Conservation (phyloP, 2,888 invertebrate species). For the Cosmopolites sordidus region DNA sequence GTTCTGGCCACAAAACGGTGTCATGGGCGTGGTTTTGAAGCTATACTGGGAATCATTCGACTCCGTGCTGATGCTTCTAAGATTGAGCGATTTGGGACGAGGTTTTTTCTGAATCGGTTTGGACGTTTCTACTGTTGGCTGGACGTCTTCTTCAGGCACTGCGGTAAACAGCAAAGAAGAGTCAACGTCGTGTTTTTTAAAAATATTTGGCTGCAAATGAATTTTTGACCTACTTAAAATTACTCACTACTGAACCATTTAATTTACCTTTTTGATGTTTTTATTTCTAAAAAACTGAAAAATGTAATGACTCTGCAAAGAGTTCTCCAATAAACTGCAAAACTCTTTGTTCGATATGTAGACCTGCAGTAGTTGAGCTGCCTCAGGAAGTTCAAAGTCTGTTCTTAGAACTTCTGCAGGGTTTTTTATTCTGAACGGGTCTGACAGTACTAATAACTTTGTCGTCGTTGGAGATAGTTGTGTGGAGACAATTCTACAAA, state of each 20-base stretch:
- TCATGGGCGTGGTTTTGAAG: conserved; percentile 25
- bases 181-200: not conserved
- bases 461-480: conserved; percentile 71
- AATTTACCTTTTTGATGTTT: conserved; percentile 36
- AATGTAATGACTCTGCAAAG: conserved; percentile 47
- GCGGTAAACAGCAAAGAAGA: conserved; percentile 63
- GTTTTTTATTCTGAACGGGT: conserved; percentile 78
- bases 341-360: conserved; percentile 67
- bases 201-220: not conserved
- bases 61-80: conserved; percentile 42
- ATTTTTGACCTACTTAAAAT: too few relatives aligned
- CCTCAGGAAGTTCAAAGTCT: conserved; percentile 71
- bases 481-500: conserved; percentile 69
- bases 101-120: conserved; percentile 1
- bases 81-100: conserved; percentile 46
- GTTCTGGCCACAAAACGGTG: conserved; percentile 62
- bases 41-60: conserved; percentile 26
- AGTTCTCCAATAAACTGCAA: conserved; percentile 50
- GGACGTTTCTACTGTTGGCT: conserved; percentile 28
- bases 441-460: conserved; percentile 74
- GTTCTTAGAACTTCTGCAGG: conserved; percentile 66
- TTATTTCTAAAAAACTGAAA: conserved; percentile 36
- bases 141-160: conserved; percentile 74
- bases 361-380: conserved; percentile 74
- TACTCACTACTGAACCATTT: too few relatives aligned